Evolutionary conservation across 2,113 vertebrate genomes (phyloP).

Genomic region (Apeltes quadracus): DNA sequence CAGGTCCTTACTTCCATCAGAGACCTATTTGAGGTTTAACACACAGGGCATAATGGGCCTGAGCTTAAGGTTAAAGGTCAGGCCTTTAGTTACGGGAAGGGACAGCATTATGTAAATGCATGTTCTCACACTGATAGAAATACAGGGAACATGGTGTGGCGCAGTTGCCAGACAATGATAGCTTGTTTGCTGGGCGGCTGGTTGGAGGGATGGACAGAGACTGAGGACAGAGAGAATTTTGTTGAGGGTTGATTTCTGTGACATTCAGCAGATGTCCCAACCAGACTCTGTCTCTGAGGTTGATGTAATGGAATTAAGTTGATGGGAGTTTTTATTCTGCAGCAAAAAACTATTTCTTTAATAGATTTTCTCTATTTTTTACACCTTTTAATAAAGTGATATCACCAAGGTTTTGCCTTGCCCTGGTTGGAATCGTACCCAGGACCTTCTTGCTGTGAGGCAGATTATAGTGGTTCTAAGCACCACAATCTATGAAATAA

Average conservation of each 20-base stretch:
- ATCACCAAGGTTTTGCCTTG: too few species aligned
- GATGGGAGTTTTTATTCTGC: background rate
- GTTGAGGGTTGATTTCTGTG: constrained; percentile 23
- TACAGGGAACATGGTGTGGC: constrained; percentile 10
- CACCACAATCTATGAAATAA: too few species aligned
- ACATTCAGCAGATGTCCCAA: constrained; percentile 3
- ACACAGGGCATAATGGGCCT: background rate
- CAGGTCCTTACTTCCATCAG: background rate
- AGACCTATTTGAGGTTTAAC: background rate
- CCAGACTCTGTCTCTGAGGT: background rate
- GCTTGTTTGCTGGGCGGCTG: constrained; percentile 62
- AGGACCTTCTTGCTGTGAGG: too few species aligned
- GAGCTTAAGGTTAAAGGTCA: background rate
- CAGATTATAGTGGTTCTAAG: too few species aligned
- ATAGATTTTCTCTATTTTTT: too few species aligned
- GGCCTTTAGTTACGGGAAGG: background rate
- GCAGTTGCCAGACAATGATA: constrained; percentile 65
- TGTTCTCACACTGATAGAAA: background rate
- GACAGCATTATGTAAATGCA: background rate
- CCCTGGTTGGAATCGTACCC: too few species aligned
- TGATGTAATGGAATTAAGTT: background rate
- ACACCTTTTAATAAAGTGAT: too few species aligned
- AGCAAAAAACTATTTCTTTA: too few species aligned
- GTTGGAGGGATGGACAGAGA: constrained; percentile 51
- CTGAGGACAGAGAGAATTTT: constrained; percentile 50